Evolutionary conservation across 2,888 invertebrate species (phyloP).

Genomic region (Melinopterus prodromus): DNA sequence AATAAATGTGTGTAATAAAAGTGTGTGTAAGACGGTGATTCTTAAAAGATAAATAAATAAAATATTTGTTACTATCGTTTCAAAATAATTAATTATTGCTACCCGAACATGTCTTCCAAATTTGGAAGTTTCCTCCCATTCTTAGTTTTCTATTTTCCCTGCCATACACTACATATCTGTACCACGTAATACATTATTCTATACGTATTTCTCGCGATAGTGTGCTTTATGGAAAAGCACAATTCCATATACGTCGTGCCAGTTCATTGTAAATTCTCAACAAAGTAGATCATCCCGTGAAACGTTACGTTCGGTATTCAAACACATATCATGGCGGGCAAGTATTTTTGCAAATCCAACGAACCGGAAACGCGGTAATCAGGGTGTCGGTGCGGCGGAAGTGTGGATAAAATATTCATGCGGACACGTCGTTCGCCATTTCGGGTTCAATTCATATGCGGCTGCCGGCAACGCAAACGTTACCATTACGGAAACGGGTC

Average conservation of each 20-base stretch:
- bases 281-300: not conserved
- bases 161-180: too few relatives aligned
- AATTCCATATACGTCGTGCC: not conserved
- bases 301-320: not conserved
- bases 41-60: too few relatives aligned
- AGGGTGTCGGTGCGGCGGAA: slow-evolving; percentile 11
- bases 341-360: slow-evolving; percentile 4
- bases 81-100: too few relatives aligned
- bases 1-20: too few relatives aligned
- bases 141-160: too few relatives aligned
- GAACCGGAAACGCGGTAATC: slow-evolving; percentile 14
- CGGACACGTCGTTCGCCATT: slow-evolving; percentile 18
- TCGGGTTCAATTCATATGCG: slow-evolving; percentile 17
- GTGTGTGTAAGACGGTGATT: too few relatives aligned
- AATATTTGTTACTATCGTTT: too few relatives aligned
- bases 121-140: too few relatives aligned
- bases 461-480: not conserved
- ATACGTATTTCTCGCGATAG: too few relatives aligned
- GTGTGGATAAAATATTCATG: slow-evolving; percentile 16
- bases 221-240: too few relatives aligned
- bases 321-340: not conserved
- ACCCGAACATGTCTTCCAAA: too few relatives aligned
- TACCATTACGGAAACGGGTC: not conserved
- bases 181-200: too few relatives aligned
- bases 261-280: not conserved